Evolutionary conservation across 2,113 vertebrate species (phyloP).

Genomic region (Platichthys stellatus): DNA sequence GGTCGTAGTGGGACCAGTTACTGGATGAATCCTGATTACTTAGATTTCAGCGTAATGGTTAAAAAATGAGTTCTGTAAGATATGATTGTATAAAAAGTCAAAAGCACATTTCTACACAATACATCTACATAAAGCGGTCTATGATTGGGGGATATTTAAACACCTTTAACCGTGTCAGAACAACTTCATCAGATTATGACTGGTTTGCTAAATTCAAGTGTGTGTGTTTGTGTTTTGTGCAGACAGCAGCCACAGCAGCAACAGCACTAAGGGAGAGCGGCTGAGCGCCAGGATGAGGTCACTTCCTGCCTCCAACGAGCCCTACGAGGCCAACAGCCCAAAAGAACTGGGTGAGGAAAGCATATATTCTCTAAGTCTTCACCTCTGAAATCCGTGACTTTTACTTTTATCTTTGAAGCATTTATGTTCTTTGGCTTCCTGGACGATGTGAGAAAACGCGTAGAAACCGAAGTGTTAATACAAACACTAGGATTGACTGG

Average conservation of each 20-base stretch:
- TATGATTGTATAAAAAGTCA: too few relatives aligned
- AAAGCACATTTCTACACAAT: too few relatives aligned
- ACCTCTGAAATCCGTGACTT: not conserved
- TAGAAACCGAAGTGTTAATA: not conserved
- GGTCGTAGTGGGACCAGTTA: too few relatives aligned
- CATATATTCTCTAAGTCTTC: not conserved
- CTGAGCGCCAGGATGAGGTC: slow-evolving; percentile 87
- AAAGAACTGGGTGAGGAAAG: slow-evolving; percentile 88
- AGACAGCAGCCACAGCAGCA: slow-evolving; percentile 87
- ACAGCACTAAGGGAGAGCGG: slow-evolving; percentile 86
- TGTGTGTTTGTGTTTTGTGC: slow-evolving; percentile 32
- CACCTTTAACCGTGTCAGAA: not conserved
- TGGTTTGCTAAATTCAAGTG: too few relatives aligned
- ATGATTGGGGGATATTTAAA: too few relatives aligned
- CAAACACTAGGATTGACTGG: not conserved
- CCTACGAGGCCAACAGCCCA: slow-evolving; percentile 88
- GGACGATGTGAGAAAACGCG: not conserved
- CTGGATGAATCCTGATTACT: too few relatives aligned
- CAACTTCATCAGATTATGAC: not conserved
- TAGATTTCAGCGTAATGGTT: too few relatives aligned
- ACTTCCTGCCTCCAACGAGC: slow-evolving; percentile 88
- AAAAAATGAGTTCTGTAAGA: too few relatives aligned
- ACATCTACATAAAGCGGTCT: too few relatives aligned
- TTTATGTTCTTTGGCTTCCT: not conserved
- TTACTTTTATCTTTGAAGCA: too few relatives aligned